phyloP scores from a whole-genome alignment of 1,140 invertebrate species.

The Drosophila insularis region DNA sequence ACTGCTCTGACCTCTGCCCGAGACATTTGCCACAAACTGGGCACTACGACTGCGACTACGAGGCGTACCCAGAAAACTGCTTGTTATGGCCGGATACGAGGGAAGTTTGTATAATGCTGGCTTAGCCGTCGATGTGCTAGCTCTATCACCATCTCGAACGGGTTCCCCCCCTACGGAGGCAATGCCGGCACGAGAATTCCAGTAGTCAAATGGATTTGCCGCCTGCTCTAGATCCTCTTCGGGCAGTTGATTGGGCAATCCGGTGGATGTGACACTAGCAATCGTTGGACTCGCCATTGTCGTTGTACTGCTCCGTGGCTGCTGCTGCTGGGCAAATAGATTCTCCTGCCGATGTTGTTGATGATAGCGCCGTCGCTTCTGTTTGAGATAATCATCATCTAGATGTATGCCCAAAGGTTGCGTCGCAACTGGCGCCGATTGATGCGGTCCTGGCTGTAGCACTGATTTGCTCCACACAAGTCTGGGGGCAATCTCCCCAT shows the following conservation, averaged over 20 bases:
- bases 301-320: constrained; percentile 6
- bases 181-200: neutral
- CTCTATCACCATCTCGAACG: neutral
- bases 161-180: neutral
- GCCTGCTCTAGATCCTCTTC: constrained; percentile 23
- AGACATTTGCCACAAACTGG: constrained; percentile 72
- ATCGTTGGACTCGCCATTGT: neutral
- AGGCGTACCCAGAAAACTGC: constrained; percentile 64
- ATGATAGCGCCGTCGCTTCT: constrained; percentile 70
- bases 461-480: constrained; percentile 40
- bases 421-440: constrained; percentile 20
- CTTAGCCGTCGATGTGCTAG: constrained; percentile 37
- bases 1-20: constrained; percentile 56
- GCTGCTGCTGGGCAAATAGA: constrained; percentile 56
- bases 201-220: neutral
- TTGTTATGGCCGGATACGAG: constrained; percentile 65
- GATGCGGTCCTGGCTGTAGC: constrained; percentile 48
- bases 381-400: constrained; percentile 73
- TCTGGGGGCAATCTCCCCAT: neutral
- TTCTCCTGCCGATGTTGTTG: constrained; percentile 54
- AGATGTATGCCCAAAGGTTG: constrained; percentile 33
- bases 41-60: constrained; percentile 71
- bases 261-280: neutral
- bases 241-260: constrained; percentile 36
- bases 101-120: constrained; percentile 64